These are phyloP conservation scores for Hyla sarda DNA, from an alignment of 2,113 vertebrate species.

Conservation along the genomic window DNA sequence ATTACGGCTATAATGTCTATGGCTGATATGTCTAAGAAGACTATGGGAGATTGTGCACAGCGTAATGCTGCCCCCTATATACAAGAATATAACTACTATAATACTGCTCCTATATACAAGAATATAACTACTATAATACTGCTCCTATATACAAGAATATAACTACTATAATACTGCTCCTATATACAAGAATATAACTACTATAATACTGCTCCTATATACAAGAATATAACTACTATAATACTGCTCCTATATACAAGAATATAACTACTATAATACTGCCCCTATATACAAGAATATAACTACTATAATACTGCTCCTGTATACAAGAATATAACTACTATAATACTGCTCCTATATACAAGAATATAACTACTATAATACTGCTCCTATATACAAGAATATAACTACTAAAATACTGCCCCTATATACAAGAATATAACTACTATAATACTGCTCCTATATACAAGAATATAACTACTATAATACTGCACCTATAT, in stretches of 20 bases:
- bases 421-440: neutral
- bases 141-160: neutral
- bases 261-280: constrained; percentile 3
- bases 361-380: neutral
- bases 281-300: neutral
- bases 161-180: neutral
- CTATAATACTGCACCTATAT: neutral
- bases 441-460: constrained; percentile 2
- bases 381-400: too few relatives aligned
- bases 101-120: neutral
- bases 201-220: constrained; percentile 7
- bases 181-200: neutral
- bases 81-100: neutral
- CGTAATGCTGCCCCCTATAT: too few relatives aligned
- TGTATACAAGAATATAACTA: too few relatives aligned
- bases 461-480: neutral
- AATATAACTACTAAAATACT: too few relatives aligned
- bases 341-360: too few relatives aligned
- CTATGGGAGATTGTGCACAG: neutral
- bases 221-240: constrained; percentile 6
- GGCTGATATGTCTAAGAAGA: neutral
- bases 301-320: constrained; percentile 1
- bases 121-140: neutral
- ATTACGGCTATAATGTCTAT: neutral
- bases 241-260: neutral